Evolutionary conservation across 2,113 vertebrate species (phyloP).

Genomic region (Alosa alosa): DNA sequence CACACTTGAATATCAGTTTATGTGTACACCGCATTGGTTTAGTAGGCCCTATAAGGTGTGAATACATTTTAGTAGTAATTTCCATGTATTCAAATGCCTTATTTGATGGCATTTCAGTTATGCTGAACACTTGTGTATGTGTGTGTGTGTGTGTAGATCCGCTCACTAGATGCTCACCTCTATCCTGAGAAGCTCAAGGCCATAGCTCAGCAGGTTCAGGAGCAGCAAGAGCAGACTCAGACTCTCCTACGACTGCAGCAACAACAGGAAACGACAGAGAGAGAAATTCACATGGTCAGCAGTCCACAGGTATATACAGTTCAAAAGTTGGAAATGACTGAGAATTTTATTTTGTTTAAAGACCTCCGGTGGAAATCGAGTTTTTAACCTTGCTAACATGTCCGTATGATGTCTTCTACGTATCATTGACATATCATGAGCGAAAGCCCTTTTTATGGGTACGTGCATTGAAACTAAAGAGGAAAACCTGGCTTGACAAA

Average conservation of each 20-base stretch:
- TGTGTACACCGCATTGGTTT: neutral
- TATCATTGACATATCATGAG: too few relatives aligned
- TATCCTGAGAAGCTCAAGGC: constrained; percentile 97
- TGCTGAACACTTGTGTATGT: constrained; percentile 7
- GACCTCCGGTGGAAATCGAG: too few relatives aligned
- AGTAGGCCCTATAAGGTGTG: neutral
- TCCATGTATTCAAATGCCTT: too few relatives aligned
- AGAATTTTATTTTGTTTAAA: too few relatives aligned
- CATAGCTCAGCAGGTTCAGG: constrained; percentile 89
- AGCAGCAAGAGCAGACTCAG: constrained; percentile 86
- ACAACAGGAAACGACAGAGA: constrained; percentile 81
- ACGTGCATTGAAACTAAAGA: too few relatives aligned
- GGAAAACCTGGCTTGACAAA: too few relatives aligned
- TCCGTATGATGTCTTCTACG: too few relatives aligned
- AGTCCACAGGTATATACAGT: constrained; percentile 80
- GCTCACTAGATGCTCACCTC: constrained; percentile 90
- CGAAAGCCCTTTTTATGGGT: too few relatives aligned
- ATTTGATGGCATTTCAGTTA: too few relatives aligned
- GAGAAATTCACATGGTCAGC: constrained; percentile 66
- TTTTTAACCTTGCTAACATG: too few relatives aligned
- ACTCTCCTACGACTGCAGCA: constrained; percentile 73
- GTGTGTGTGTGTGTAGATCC: constrained; percentile 74
- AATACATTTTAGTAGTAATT: neutral
- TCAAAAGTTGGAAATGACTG: too few relatives aligned
- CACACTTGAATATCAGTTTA: neutral